Evolutionary conservation across 2,797 vertebrate species (phyloP), one percentile per base, ranked within the genome.

Genomic region (Mus caroli): DNA sequence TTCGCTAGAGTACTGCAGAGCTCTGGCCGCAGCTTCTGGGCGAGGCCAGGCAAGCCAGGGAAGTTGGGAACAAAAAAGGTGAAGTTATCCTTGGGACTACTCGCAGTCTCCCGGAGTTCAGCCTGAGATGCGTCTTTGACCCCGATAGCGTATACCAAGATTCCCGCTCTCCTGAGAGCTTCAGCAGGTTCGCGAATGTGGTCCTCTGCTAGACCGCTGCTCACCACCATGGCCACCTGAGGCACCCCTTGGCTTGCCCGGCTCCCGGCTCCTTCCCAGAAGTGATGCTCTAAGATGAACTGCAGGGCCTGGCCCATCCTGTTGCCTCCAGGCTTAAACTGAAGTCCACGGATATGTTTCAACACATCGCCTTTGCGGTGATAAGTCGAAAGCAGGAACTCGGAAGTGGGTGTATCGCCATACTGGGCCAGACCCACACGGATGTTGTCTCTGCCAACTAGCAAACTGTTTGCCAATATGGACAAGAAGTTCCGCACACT

Each of bases 351-450:
- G 88, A 99, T 98, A 92, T 98, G 98, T 14, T 94, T 7, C n/a
- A 99, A 95, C 52, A 99, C 98, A 20, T 97, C 76, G 0, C 58
- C 26, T 95, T 99, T 99, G 69, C 37, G 95, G 78, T 86, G 88
- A 75, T 96, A 98, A 82, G 98, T 97, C 91, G 98, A 99, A 90
- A 99, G 98, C 13, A 98, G 97, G 95, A 99, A 99, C 98, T 99
- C 98, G 0, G 98, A 98, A 4, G 52, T 98, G 3, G 99, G 97
- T 0, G 8, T 11, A 20, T 96, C 92, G 20, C 98, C 99, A 97
- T 99, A 99, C 96, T 99, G 99, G 89, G 99, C 98, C 97, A 99
- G 96, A 40, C 98, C 99, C 19, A 99, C 98, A 8, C 79, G 97
- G n/a, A 99, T 97, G 1, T 98, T 98, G 19, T 99, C 98, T 0